These are phyloP conservation scores for Callinectes sapidus DNA, from an alignment of 2,888 invertebrate genomes.

Conservation along the genomic window DNA sequence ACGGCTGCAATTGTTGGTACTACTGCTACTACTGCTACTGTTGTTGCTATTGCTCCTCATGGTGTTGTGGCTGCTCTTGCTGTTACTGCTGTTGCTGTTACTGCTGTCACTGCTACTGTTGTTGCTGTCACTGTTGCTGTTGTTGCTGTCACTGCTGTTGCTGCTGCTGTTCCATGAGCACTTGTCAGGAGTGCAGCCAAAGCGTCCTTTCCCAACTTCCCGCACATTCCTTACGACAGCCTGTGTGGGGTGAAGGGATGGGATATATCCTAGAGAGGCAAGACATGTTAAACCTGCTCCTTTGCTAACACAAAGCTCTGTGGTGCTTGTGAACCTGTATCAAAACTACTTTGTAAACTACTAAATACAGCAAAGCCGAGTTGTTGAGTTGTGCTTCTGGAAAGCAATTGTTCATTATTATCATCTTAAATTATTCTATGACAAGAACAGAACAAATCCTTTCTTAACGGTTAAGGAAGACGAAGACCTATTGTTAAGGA, in stretches of 20 bases:
- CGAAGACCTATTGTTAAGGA: too few relatives aligned
- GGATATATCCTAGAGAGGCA: background rate
- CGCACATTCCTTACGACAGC: background rate
- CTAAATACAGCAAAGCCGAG: background rate
- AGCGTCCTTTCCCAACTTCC: constrained; percentile 1
- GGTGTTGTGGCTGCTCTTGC: background rate
- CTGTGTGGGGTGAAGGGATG: constrained; percentile 8
- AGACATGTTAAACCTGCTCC: background rate
- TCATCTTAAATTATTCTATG: too few relatives aligned
- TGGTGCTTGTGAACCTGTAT: background rate
- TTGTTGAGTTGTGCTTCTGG: background rate
- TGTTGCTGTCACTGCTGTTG: background rate
- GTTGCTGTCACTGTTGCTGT: background rate
- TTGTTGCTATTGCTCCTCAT: background rate
- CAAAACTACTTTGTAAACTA: background rate
- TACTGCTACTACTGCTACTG: background rate
- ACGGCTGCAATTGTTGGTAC: background rate
- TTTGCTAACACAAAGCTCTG: background rate
- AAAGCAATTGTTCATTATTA: background rate
- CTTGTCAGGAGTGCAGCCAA: background rate
- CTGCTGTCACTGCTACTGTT: background rate
- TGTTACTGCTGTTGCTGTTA: background rate
- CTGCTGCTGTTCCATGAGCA: background rate
- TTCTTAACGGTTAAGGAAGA: too few relatives aligned
- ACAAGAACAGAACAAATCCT: too few relatives aligned